A percentile compares a stretch with the other conserved stretches of the same genome.
phyloP scores from a whole-genome alignment of 1,140 invertebrate genomes.

The Cydia pomonella region DNA sequence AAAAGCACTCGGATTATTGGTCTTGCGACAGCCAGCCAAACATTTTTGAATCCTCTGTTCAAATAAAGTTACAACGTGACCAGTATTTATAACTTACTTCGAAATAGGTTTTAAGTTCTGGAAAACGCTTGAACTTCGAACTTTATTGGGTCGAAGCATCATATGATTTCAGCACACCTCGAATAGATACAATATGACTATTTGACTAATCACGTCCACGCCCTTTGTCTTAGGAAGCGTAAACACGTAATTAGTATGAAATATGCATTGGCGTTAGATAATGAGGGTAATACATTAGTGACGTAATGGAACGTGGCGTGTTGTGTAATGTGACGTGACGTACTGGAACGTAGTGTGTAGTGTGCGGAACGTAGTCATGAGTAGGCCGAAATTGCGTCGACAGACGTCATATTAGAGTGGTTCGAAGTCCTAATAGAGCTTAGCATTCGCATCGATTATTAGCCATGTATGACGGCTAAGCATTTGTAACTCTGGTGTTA shows the following conservation, averaged over 20 bases:
- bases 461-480: too few species aligned
- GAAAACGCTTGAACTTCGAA: too few species aligned
- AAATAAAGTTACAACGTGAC: neutral
- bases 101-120: too few species aligned
- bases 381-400: neutral
- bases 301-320: neutral
- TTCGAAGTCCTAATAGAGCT: too few species aligned
- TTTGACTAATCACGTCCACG: neutral
- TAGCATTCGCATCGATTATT: too few species aligned
- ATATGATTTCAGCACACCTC: neutral
- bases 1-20: conserved; percentile 29
- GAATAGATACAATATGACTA: neutral
- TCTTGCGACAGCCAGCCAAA: neutral
- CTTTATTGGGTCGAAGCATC: too few species aligned
- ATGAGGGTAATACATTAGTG: neutral
- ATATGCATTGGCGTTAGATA: conserved; percentile 17
- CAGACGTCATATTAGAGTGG: neutral
- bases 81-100: neutral
- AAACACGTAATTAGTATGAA: conserved; percentile 11
- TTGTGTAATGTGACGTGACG: neutral
- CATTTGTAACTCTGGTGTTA: too few species aligned
- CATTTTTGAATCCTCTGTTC: neutral
- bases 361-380: neutral
- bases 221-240: neutral
- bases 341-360: neutral